phyloP scores from a whole-genome alignment of 1,140 invertebrate species.

The Drosophila persimilis region DNA sequence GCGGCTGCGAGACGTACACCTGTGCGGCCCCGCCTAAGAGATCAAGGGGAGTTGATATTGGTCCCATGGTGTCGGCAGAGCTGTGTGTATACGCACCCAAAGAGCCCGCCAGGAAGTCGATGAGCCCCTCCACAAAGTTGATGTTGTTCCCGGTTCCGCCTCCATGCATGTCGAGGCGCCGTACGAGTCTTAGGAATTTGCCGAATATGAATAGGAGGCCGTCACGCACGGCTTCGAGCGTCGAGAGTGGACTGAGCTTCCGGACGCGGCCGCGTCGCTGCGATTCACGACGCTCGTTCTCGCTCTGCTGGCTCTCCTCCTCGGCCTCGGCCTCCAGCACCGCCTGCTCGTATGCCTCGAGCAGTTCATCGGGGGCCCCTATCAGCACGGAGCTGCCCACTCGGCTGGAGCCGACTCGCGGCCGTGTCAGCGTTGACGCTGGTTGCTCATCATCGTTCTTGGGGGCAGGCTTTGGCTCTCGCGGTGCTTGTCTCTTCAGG shows the following conservation, averaged over 20 bases:
- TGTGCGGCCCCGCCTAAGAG: constrained; percentile 92
- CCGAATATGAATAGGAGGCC: constrained; percentile 55
- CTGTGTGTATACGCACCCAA: constrained; percentile 29
- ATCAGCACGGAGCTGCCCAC: too few species aligned
- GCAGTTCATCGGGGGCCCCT: too few species aligned
- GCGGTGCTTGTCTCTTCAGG: neutral
- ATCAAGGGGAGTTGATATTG: neutral
- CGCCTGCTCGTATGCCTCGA: too few species aligned
- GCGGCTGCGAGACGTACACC: constrained; percentile 98
- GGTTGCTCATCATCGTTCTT: neutral
- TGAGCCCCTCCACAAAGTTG: constrained; percentile 63
- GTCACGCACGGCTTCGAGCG: constrained; percentile 30
- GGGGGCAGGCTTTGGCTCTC: neutral
- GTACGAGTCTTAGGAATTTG: constrained; percentile 49
- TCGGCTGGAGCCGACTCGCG: too few species aligned
- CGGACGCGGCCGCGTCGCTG: constrained; percentile 2
- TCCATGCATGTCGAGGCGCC: constrained; percentile 68
- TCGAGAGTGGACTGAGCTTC: constrained; percentile 16
- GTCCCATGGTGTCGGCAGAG: too few species aligned
- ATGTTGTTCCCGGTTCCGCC: constrained; percentile 64
- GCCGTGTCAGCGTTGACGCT: too few species aligned
- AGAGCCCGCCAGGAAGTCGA: constrained; percentile 71
- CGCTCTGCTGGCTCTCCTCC: too few species aligned
- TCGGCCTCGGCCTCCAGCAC: too few species aligned
- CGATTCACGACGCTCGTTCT: too few species aligned